Conservation (phyloP, 2,797 vertebrate species). For the Gallinago nigripennis region DNA sequence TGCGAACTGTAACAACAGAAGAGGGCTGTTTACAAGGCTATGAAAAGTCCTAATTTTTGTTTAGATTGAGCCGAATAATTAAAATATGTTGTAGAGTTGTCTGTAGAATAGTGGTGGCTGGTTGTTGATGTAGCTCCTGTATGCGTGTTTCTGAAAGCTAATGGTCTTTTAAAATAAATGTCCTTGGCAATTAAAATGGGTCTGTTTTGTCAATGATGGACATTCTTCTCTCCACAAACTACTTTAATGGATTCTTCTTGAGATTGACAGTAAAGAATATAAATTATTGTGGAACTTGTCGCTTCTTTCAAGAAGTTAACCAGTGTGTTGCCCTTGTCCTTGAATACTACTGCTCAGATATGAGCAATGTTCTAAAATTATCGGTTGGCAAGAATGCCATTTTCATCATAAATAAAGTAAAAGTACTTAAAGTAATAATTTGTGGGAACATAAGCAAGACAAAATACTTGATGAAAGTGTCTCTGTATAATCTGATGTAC, state of each 20-base stretch:
- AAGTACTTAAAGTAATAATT: neutral
- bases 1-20: neutral
- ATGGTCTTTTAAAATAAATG: neutral
- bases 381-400: fast-evolving
- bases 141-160: neutral
- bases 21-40: neutral
- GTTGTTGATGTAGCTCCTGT: neutral
- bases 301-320: neutral
- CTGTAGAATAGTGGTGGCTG: neutral
- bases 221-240: neutral
- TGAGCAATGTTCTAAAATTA: neutral
- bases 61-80: neutral
- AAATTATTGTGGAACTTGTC: neutral
- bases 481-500: neutral
- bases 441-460: neutral
- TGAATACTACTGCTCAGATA: neutral
- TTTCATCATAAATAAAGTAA: neutral
- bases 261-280: neutral
- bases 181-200: neutral
- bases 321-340: neutral
- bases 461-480: neutral
- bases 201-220: neutral
- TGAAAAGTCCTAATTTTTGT: neutral
- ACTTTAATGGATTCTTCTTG: neutral
- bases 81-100: neutral